Evolutionary conservation across 1,140 invertebrate genomes (phyloP).

Genomic region (Bombus pascuorum): DNA sequence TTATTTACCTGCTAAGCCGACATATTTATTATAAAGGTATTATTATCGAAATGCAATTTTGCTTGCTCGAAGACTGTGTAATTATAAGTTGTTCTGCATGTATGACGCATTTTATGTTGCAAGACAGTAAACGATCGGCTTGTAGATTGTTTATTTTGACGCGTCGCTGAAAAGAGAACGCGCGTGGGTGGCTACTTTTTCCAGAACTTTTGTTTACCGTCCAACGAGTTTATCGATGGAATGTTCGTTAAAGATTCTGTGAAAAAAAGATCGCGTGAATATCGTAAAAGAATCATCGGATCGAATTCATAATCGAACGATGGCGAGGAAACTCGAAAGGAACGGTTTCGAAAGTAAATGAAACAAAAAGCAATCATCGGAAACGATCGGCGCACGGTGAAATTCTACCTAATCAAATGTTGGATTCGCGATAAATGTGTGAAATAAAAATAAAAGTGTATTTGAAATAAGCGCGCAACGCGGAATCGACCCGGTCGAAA

Average conservation of each 20-base stretch:
- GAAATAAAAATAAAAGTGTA: not conserved
- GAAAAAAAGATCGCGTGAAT: not conserved
- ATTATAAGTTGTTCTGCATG: not conserved
- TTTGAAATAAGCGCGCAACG: slow-evolving; percentile 9
- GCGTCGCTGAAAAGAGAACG: not conserved
- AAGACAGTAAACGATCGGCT: not conserved
- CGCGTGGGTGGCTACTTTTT: slow-evolving; percentile 17
- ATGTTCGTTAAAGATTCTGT: not conserved
- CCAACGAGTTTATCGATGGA: not conserved
- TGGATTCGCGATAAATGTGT: not conserved
- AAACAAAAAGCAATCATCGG: not conserved
- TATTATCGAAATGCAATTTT: not conserved
- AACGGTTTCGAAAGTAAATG: not conserved
- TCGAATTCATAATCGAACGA: not conserved
- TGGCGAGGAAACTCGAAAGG: not conserved
- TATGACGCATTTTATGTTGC: not conserved
- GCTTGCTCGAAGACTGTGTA: no score
- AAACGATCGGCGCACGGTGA: not conserved
- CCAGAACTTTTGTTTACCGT: slow-evolving; percentile 1
- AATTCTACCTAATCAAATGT: not conserved
- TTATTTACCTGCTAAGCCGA: no score
- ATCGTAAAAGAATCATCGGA: not conserved
- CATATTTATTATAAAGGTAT: no score
- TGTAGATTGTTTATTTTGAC: slow-evolving; percentile 13
- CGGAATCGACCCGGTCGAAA: not conserved